Base-by-base conservation (phyloP, 1,140 invertebrate species). In the Drosophila nasuta region DNA sequence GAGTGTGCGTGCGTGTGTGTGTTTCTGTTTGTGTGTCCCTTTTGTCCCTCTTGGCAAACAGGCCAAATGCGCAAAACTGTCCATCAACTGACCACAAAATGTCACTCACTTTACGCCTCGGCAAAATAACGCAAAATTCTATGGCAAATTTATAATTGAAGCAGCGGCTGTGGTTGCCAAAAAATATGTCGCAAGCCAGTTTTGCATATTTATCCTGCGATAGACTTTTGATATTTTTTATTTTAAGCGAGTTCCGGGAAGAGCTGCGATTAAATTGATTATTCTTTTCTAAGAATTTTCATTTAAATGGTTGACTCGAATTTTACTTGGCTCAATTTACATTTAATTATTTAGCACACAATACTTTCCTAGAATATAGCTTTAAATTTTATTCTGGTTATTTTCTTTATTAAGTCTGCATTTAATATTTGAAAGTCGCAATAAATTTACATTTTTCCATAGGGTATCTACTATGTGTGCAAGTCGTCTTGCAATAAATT, bases 11-110 rank as follows among this genome's bases (percentile, higher is more conserved):
- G 15, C 17, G 54, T 52, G 30, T 68, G 59, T 56, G 3, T 13
- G 7, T 52, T 10, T 66, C 5, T 15, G 15, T 33, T 11, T 51
- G 25, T 15, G 38, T 17, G 13, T 3, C 15, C n/a, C 45, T 11
- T 30, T 4, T 51, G 17, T n/a, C 30, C 8, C 48, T 11, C 17
- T 45, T 17, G 11, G 59, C 28, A 54, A 51, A 58, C 56, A 48
- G 59, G 35, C 43, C 49, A 57, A 77, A 66, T 78, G 62, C 62
- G 30, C 79, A 77, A 76, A 25, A 68, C 73, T 80, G 73, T 85
- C 77, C 65, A 64, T 83, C 81, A 83, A 83, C 67, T 85, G 81
- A 75, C 81, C 81, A 46, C 81, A 83, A 77, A 81, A 77, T 81
- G 81, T 80, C 52, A 82, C 60, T 79, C 74, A 67, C 49, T 72